Percentiles rank a stretch among this genome's conserved stretches.
phyloP scores from a whole-genome alignment of 2,888 invertebrate genomes.

The Acanthopleura granulata region DNA sequence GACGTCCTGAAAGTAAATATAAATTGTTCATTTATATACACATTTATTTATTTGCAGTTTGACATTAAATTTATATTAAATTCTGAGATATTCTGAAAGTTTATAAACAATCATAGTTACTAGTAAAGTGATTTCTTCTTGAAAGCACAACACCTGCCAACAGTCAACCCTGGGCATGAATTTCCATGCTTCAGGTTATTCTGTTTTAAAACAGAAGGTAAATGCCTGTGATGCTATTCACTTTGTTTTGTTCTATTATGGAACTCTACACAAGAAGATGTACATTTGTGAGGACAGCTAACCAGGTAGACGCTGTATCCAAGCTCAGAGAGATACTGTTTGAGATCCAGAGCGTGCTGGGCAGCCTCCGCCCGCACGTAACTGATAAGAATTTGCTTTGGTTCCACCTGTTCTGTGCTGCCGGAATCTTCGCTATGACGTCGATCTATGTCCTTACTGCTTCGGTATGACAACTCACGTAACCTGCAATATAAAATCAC shows the following conservation, averaged over 20 bases:
- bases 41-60: neutral
- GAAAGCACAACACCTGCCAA: no score
- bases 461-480: constrained; percentile 43
- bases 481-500: constrained; percentile 27
- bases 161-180: no score
- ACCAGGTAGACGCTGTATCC: constrained; percentile 69
- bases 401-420: constrained; percentile 7
- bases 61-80: neutral
- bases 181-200: no score
- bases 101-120: no score
- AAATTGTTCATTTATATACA: neutral
- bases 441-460: constrained; percentile 47
- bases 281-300: constrained; percentile 25
- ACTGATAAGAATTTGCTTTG: constrained; percentile 66
- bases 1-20: constrained; percentile 59
- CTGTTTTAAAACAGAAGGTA: no score
- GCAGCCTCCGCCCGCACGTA: constrained; percentile 69
- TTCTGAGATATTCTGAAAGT: neutral
- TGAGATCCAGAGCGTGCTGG: constrained; percentile 65
- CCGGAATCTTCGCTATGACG: constrained; percentile 29
- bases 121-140: no score
- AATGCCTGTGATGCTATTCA: no score
- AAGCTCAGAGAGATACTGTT: constrained; percentile 59
- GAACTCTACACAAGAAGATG: no score
- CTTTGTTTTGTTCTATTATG: no score